Conservation (phyloP, 2,113 vertebrate genomes). For the Myotis davidii region DNA sequence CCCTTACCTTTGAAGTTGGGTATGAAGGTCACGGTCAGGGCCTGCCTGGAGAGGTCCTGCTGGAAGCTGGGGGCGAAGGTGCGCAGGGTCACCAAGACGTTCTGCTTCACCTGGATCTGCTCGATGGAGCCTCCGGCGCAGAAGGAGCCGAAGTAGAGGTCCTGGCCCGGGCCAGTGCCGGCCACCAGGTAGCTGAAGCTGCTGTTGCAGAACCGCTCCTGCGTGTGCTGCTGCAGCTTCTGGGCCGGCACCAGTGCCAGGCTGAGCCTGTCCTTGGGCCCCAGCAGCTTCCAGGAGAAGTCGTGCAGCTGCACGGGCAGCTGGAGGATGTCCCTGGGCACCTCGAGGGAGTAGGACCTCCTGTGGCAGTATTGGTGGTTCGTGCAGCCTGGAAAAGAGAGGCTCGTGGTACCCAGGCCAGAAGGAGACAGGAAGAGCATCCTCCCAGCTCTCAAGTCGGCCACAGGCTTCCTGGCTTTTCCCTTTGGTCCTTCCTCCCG, state of each 20-base stretch:
- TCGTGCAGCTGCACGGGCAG: constrained; percentile 86
- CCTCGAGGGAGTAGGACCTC: constrained; percentile 77
- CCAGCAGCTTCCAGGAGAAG: constrained; percentile 90
- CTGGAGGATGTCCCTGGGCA: constrained; percentile 84
- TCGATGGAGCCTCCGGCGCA: constrained; percentile 89
- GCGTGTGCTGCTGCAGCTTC: constrained; percentile 86
- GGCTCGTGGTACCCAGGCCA: fast-evolving
- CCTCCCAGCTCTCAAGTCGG: neutral
- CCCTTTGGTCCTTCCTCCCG: neutral
- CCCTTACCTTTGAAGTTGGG: constrained; percentile 89
- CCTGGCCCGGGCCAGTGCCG: constrained; percentile 75
- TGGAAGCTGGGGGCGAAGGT: constrained; percentile 68
- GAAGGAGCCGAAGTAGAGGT: constrained; percentile 89
- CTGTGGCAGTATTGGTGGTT: constrained; percentile 79
- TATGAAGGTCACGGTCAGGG: constrained; percentile 87
- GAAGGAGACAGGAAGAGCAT: fast-evolving
- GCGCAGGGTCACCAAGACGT: constrained; percentile 86
- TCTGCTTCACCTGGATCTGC: constrained; percentile 90
- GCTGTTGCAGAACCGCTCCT: constrained; percentile 84
- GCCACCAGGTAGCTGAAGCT: constrained; percentile 82
- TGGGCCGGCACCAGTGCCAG: constrained; percentile 82
- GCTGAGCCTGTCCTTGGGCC: constrained; percentile 81
- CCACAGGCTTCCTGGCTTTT: neutral
- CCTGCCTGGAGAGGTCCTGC: constrained; percentile 71
- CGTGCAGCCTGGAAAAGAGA: constrained; percentile 82